A percentile compares a stretch with the other conserved stretches of the same genome.
phyloP scores from a whole-genome alignment of 2,888 invertebrate species.

The Drosophila neonasuta region DNA sequence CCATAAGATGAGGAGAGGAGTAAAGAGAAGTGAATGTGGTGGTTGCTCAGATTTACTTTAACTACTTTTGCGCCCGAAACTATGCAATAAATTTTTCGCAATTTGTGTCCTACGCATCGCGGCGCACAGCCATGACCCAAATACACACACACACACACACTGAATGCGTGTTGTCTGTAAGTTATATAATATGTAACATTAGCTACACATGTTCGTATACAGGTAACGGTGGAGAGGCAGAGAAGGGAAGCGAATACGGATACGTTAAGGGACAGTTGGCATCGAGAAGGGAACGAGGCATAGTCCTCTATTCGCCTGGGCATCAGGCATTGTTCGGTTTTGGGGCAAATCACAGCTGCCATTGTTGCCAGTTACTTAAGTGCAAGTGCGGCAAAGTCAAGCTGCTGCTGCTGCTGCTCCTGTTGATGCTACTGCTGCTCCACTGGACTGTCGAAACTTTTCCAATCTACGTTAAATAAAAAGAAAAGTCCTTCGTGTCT shows the following conservation, averaged over 20 bases:
- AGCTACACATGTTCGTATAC: slow-evolving; percentile 56
- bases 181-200: slow-evolving; percentile 68
- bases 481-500: slow-evolving; percentile 77
- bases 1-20: slow-evolving; percentile 49
- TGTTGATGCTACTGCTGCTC: slow-evolving; percentile 25
- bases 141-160: slow-evolving; percentile 24
- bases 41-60: slow-evolving; percentile 67
- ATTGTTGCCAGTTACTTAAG: slow-evolving; percentile 60
- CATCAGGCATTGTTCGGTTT: slow-evolving; percentile 27
- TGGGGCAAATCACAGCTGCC: slow-evolving; percentile 58
- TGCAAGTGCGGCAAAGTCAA: slow-evolving; percentile 63
- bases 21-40: neutral
- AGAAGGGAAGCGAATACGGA: neutral
- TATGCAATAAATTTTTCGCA: slow-evolving; percentile 70
- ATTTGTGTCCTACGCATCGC: slow-evolving; percentile 51
- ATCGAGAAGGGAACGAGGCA: neutral
- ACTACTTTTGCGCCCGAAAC: slow-evolving; percentile 69
- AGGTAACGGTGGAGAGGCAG: slow-evolving; percentile 9
- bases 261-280: slow-evolving; percentile 3
- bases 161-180: slow-evolving; percentile 9
- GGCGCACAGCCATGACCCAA: slow-evolving; percentile 58
- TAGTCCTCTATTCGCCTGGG: slow-evolving; percentile 8
- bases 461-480: slow-evolving; percentile 79
- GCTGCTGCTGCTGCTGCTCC: slow-evolving; percentile 14
- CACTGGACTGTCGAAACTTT: slow-evolving; percentile 75